Percentiles rank a stretch among this genome's conserved stretches.
phyloP scores from a whole-genome alignment of 2,888 invertebrate species.

The Cerceris ruficornis region DNA sequence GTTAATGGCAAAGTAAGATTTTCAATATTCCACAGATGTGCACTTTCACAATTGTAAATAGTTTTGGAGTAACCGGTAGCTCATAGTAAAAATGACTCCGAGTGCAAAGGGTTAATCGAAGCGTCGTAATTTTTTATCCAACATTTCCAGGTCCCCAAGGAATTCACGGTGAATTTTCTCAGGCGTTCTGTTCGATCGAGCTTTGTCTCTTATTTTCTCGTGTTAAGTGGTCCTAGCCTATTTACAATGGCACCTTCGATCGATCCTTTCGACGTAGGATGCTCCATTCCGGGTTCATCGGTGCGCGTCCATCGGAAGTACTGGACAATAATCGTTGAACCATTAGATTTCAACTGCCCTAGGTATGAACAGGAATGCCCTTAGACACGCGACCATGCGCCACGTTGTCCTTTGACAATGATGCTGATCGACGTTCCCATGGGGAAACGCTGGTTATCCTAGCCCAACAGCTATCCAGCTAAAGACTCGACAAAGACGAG shows the following conservation, averaged over 20 bases:
- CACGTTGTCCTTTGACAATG: slow-evolving; percentile 20
- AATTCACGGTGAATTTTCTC: not conserved
- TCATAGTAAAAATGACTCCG: too few relatives aligned
- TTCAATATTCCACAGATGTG: too few relatives aligned
- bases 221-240: not conserved
- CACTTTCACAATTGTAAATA: too few relatives aligned
- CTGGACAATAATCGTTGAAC: slow-evolving; percentile 39
- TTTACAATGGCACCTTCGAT: slow-evolving; percentile 18
- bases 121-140: too few relatives aligned
- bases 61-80: too few relatives aligned
- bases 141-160: not conserved
- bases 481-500: slow-evolving; percentile 17
- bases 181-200: not conserved
- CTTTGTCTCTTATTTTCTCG: not conserved
- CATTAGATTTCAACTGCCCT: slow-evolving; percentile 33
- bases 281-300: slow-evolving; percentile 19
- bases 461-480: slow-evolving; percentile 9
- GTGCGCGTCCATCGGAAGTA: slow-evolving; percentile 22
- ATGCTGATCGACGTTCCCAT: slow-evolving; percentile 27
- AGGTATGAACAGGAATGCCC: slow-evolving; percentile 26
- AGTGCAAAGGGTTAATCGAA: too few relatives aligned
- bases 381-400: slow-evolving; percentile 6
- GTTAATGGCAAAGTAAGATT: too few relatives aligned
- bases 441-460: slow-evolving; percentile 2
- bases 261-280: slow-evolving; percentile 16